Percentiles rank a stretch among this genome's conserved stretches.
Evolutionary conservation across 2,888 invertebrate species (phyloP).

Genomic region (Antheraea yamamai): DNA sequence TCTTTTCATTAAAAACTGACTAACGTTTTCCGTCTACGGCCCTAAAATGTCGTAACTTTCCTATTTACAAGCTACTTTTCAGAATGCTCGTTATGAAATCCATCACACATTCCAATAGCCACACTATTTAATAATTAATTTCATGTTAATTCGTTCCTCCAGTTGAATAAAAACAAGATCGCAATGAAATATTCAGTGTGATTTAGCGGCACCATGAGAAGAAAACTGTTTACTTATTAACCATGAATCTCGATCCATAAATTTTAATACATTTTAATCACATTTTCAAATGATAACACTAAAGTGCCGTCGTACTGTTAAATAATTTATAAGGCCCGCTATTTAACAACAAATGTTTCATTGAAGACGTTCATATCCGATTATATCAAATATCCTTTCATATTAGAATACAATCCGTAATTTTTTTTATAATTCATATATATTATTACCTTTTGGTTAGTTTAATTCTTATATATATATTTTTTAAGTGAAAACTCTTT

Average conservation of each 20-base stretch:
- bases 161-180: conserved; percentile 66
- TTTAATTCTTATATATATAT: too few species aligned
- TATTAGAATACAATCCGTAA: too few species aligned
- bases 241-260: conserved; percentile 63
- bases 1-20: too few species aligned
- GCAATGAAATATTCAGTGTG: conserved; percentile 74
- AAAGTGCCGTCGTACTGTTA: background rate
- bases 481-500: too few species aligned
- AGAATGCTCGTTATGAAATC: background rate
- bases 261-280: conserved; percentile 59
- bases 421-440: too few species aligned
- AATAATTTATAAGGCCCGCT: background rate
- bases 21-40: too few species aligned
- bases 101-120: background rate
- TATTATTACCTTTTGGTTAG: too few species aligned
- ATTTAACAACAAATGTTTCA: background rate
- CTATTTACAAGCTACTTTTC: background rate
- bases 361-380: background rate
- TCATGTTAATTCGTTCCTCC: conserved; percentile 45
- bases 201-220: conserved; percentile 48
- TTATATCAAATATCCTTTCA: background rate
- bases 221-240: conserved; percentile 38
- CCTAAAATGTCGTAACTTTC: background rate
- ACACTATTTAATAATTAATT: conserved; percentile 22
- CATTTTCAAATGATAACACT: conserved; percentile 23